Evolutionary conservation across 2,888 invertebrate genomes (phyloP).

Genomic region (Drosophila sordidula): DNA sequence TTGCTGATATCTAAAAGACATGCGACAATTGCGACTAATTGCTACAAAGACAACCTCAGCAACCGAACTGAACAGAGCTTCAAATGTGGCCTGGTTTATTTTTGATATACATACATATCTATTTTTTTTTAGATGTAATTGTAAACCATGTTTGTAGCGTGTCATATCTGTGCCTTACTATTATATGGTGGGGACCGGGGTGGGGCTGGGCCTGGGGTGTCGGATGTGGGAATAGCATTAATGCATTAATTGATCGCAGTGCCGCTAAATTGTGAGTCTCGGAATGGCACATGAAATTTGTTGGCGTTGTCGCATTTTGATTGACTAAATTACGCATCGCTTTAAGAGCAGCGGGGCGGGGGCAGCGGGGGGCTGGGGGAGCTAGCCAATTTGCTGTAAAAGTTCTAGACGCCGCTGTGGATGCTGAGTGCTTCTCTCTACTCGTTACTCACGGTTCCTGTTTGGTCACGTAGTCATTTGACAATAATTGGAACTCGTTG

Average conservation of each 20-base stretch:
- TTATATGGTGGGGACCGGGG: background rate
- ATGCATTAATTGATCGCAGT: conserved; percentile 50
- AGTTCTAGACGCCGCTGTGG: conserved; percentile 4
- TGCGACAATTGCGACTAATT: conserved; percentile 43
- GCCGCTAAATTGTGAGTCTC: conserved; percentile 49
- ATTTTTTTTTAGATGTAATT: conserved; percentile 5
- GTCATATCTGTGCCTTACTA: background rate
- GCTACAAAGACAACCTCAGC: conserved; percentile 23
- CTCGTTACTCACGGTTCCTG: conserved; percentile 28
- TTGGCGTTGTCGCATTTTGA: conserved; percentile 54
- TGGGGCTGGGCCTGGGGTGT: background rate
- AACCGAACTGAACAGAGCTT: conserved; percentile 1
- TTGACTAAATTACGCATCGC: conserved; percentile 49
- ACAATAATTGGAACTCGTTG: conserved; percentile 36
- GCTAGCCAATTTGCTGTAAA: conserved; percentile 11
- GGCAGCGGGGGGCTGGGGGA: too few relatives aligned
- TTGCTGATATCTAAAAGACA: conserved; percentile 19
- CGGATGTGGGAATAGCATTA: conserved; percentile 21
- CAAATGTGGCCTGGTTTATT: conserved; percentile 26
- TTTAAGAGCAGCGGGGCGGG: background rate
- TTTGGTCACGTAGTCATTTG: conserved; percentile 57
- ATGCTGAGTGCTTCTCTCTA: conserved; percentile 4
- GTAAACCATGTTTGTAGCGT: conserved; percentile 6
- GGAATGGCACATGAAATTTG: conserved; percentile 38
- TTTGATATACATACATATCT: background rate